These are phyloP conservation scores for Mastomys coucha DNA, from an alignment of 2,113 vertebrate genomes.

Conservation along the genomic window DNA sequence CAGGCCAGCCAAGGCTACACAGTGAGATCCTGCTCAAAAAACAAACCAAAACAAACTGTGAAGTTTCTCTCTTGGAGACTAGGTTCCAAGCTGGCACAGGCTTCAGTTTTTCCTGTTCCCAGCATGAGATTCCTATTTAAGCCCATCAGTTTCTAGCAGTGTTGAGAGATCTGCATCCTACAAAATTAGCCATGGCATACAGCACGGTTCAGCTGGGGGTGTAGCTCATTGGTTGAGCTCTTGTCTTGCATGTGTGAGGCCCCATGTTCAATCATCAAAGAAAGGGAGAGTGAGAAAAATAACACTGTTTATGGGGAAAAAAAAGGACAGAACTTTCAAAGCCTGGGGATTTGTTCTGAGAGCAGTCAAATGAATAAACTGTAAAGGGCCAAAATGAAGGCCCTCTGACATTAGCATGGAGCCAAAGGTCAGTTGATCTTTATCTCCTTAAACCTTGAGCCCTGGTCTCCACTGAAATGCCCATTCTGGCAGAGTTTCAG, in stretches of 20 bases:
- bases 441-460: conserved; percentile 15
- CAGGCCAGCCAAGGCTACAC: not conserved
- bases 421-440: not conserved
- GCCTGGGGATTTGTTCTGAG: not conserved
- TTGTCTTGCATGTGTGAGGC: not conserved
- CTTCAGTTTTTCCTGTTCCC: not conserved
- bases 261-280: not conserved
- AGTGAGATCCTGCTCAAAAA: not conserved
- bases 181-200: conserved; percentile 15
- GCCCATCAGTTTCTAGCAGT: not conserved
- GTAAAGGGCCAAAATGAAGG: not conserved
- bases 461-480: not conserved
- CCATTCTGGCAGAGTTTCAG: not conserved
- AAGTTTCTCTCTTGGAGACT: not conserved
- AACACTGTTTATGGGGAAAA: not conserved
- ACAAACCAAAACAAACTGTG: not conserved
- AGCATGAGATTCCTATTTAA: not conserved
- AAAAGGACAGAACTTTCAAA: not conserved
- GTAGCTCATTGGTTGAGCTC: not conserved
- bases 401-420: not conserved
- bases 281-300: too few relatives aligned
- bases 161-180: not conserved
- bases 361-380: not conserved
- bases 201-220: not conserved
- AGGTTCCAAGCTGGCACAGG: not conserved